Evolutionary conservation across 2,797 vertebrate species (phyloP).

Genomic region (Rallus crepitans): DNA sequence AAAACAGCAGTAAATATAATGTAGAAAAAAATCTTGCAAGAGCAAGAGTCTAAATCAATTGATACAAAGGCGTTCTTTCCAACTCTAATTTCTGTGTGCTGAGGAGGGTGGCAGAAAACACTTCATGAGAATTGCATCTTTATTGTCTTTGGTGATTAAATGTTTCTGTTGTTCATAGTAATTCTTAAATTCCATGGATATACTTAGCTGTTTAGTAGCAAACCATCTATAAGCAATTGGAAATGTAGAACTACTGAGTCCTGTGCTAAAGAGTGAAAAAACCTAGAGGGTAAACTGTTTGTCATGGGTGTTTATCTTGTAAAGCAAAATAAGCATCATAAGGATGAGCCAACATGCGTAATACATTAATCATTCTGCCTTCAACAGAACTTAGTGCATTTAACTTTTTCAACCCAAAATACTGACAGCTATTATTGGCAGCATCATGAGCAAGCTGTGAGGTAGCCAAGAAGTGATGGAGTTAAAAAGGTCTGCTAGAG

Average conservation of each 20-base stretch:
- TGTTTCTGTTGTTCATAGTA: neutral
- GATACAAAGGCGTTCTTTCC: neutral
- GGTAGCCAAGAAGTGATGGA: neutral
- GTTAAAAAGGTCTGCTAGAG: neutral
- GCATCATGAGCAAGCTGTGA: neutral
- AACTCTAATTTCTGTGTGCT: neutral
- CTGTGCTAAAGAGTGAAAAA: neutral
- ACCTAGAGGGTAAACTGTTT: neutral
- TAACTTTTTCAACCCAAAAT: neutral
- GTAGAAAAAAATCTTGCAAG: neutral
- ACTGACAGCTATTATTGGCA: neutral
- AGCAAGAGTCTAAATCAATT: neutral
- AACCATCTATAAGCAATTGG: neutral
- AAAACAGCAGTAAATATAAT: conserved; percentile 8
- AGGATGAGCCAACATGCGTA: neutral
- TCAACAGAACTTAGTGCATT: neutral
- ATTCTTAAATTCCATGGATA: neutral
- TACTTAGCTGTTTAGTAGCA: neutral
- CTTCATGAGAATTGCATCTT: neutral
- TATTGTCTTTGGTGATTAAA: neutral
- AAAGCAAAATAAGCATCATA: neutral
- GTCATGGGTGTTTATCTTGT: neutral
- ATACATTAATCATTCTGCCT: neutral
- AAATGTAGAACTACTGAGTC: neutral
- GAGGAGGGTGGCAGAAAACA: neutral